phyloP scores from a whole-genome alignment of 2,888 invertebrate genomes.

The Sphinx pinastri region DNA sequence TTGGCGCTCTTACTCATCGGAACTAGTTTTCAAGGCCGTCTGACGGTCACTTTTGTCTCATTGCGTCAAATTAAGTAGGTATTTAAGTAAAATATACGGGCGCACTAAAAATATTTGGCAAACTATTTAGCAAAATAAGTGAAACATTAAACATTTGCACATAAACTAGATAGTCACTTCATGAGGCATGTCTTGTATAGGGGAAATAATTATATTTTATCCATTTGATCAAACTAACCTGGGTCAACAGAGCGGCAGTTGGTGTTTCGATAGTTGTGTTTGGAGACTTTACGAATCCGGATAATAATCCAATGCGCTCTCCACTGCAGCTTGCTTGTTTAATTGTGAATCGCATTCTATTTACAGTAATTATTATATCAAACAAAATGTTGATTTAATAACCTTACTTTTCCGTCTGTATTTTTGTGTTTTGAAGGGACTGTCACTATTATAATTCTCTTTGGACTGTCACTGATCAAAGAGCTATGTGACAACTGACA shows the following conservation, averaged over 20 bases:
- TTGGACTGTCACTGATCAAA: not conserved
- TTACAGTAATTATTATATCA: constrained; percentile 25
- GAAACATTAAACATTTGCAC: too few relatives aligned
- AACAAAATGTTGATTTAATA: constrained; percentile 1
- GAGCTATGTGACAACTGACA: not conserved
- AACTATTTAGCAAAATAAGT: too few relatives aligned
- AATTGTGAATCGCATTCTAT: constrained; percentile 88
- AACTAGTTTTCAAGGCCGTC: constrained; percentile 12
- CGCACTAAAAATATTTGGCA: too few relatives aligned
- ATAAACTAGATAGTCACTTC: too few relatives aligned
- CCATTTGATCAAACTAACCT: constrained; percentile 69
- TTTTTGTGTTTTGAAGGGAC: not conserved
- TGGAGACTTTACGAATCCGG: constrained; percentile 83
- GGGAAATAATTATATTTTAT: too few relatives aligned
- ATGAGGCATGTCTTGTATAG: too few relatives aligned
- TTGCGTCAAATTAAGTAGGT: too few relatives aligned
- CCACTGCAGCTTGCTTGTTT: constrained; percentile 83
- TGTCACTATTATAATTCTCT: too few relatives aligned
- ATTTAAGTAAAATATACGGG: too few relatives aligned
- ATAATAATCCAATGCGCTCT: constrained; percentile 87
- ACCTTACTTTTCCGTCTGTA: constrained; percentile 22
- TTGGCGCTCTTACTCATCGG: not conserved
- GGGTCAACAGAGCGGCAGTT: constrained; percentile 89
- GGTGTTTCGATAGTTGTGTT: constrained; percentile 88
- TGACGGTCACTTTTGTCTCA: constrained; percentile 8